Conservation (phyloP, 2,113 vertebrate species). For the Lophius piscatorius region DNA sequence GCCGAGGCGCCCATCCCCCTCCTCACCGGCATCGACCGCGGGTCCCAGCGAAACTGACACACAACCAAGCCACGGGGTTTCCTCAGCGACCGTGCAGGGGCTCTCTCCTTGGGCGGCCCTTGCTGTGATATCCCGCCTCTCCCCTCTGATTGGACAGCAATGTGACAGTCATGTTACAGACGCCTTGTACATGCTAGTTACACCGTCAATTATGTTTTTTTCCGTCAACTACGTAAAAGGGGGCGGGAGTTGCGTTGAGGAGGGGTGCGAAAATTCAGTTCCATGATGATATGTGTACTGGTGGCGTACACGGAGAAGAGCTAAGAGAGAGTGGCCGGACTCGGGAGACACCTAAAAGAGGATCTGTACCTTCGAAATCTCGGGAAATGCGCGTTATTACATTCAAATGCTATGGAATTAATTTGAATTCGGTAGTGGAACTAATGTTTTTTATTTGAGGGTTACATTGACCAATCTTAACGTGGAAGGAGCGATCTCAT, state of each 20-base stretch:
- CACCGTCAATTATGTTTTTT: constrained; percentile 41
- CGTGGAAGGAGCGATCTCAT: constrained; percentile 53
- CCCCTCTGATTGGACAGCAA: constrained; percentile 71
- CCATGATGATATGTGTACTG: constrained; percentile 41
- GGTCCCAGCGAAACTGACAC: constrained; percentile 89
- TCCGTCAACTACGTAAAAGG: constrained; percentile 26
- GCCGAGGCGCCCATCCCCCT: constrained; percentile 88
- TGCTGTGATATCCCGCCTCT: constrained; percentile 59
- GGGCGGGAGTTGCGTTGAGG: constrained; percentile 58
- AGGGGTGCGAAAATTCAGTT: constrained; percentile 50
- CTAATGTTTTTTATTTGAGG: constrained; percentile 59
- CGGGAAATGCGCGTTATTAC: constrained; percentile 61
- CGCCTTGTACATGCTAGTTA: neutral
- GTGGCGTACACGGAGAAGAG: constrained; percentile 42
- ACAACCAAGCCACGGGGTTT: constrained; percentile 92
- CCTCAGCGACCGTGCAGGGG: constrained; percentile 88
- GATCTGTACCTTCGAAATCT: constrained; percentile 60
- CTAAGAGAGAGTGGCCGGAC: constrained; percentile 50
- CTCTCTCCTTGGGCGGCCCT: constrained; percentile 65
- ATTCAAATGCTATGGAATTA: constrained; percentile 66
- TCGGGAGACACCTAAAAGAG: constrained; percentile 47
- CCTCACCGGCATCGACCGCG: constrained; percentile 87
- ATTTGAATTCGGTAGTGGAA: constrained; percentile 70
- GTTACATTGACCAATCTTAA: constrained; percentile 42
- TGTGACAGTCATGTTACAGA: constrained; percentile 38